phyloP scores from a whole-genome alignment of 2,888 invertebrate species.

The Thalpophila matura region DNA sequence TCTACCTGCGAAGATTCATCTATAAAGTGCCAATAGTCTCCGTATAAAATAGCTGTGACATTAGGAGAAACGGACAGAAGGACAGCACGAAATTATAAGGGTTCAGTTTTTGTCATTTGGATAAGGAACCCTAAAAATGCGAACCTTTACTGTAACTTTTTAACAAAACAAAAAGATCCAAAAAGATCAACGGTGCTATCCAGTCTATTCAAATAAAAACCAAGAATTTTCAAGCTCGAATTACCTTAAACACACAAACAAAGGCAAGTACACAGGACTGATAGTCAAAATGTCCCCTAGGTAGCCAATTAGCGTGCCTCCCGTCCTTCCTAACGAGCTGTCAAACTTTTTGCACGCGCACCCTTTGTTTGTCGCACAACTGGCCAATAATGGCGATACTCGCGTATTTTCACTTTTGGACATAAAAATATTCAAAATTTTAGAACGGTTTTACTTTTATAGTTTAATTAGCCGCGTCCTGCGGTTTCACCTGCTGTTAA shows the following conservation, averaged over 20 bases:
- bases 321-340: slow-evolving; percentile 80
- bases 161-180: background rate
- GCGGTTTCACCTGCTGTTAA: too few species aligned
- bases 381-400: slow-evolving; percentile 60
- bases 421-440: slow-evolving; percentile 36
- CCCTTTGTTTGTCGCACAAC: slow-evolving; percentile 74
- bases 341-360: slow-evolving; percentile 83
- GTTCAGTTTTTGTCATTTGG: too few species aligned
- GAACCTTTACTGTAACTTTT: too few species aligned
- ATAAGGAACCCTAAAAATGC: too few species aligned
- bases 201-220: slow-evolving; percentile 32
- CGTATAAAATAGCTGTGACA: too few species aligned
- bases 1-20: background rate
- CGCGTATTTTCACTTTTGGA: slow-evolving; percentile 44
- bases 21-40: background rate
- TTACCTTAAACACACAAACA: slow-evolving; percentile 58
- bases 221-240: slow-evolving; percentile 42
- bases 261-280: slow-evolving; percentile 46
- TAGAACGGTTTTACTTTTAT: slow-evolving; percentile 14
- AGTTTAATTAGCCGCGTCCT: too few species aligned
- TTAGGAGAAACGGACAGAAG: too few species aligned
- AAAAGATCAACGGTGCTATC: slow-evolving; percentile 18
- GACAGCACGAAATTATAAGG: too few species aligned
- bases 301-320: slow-evolving; percentile 82
- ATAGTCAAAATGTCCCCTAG: slow-evolving; percentile 72